These are phyloP conservation scores for Xestia rhomboidea DNA, from an alignment of 2,888 invertebrate genomes.

Conservation along the genomic window DNA sequence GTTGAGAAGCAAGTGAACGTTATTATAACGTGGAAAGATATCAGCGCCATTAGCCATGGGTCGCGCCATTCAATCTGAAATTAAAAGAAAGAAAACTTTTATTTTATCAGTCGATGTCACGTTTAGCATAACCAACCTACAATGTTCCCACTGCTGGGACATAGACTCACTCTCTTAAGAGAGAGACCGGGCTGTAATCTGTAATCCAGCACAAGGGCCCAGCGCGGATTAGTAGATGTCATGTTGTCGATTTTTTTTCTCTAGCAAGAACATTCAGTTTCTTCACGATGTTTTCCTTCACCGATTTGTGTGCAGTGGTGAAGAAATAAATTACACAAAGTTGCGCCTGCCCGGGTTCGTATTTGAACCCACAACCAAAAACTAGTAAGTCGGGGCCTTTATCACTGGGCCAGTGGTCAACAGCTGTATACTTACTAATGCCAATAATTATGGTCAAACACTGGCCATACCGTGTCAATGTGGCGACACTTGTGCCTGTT, in stretches of 20 bases:
- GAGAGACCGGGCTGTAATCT: not conserved
- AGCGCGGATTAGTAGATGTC: not conserved
- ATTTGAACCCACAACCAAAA: not conserved
- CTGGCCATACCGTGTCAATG: not conserved
- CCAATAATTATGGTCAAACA: not conserved
- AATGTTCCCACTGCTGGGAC: not conserved
- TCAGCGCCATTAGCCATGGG: conserved; percentile 95
- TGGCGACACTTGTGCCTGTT: not conserved
- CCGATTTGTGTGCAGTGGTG: not conserved
- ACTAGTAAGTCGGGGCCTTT: not conserved
- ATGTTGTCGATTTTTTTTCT: not conserved
- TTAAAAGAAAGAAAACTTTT: conserved; percentile 29
- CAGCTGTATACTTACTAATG: not conserved
- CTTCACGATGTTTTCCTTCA: not conserved
- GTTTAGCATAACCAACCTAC: not conserved
- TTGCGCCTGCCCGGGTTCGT: no score
- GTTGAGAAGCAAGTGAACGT: conserved; percentile 95
- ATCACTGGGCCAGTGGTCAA: no score
- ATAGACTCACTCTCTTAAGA: not conserved
- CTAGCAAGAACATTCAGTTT: no score
- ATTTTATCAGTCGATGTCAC: not conserved
- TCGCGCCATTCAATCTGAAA: conserved; percentile 97
- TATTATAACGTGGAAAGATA: conserved; percentile 94
- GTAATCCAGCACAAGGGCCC: not conserved
- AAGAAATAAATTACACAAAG: not conserved